phyloP scores from a whole-genome alignment of 2,113 vertebrate genomes.

The Perca flavescens region DNA sequence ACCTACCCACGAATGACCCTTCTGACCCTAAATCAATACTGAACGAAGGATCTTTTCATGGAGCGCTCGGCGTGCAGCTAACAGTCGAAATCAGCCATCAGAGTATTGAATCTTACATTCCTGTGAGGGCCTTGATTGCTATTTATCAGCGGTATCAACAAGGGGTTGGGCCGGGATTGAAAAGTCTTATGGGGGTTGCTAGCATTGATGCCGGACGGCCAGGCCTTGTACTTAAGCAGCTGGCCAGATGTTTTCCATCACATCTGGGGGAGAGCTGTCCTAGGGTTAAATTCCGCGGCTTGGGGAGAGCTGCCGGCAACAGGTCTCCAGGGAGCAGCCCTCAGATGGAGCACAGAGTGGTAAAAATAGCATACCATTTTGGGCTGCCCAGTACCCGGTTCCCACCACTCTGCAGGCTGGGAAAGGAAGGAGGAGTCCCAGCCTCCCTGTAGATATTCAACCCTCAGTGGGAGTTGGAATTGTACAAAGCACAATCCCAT shows the following conservation, averaged over 20 bases:
- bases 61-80: not conserved
- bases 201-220: slow-evolving; percentile 30
- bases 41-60: not conserved
- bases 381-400: slow-evolving; percentile 79
- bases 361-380: slow-evolving; percentile 85
- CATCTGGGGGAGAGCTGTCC: slow-evolving; percentile 81
- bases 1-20: not conserved
- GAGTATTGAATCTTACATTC: slow-evolving; percentile 36
- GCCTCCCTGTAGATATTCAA: slow-evolving; percentile 52
- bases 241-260: slow-evolving; percentile 87
- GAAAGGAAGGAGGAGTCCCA: slow-evolving; percentile 78
- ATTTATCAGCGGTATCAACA: slow-evolving; percentile 46
- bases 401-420: slow-evolving; percentile 85
- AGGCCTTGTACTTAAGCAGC: slow-evolving; percentile 66
- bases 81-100: not conserved
- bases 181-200: slow-evolving; percentile 6
- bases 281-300: slow-evolving; percentile 84
- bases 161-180: not conserved
- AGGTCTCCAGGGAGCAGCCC: slow-evolving; percentile 82
- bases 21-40: not conserved
- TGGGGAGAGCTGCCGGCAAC: slow-evolving; percentile 80
- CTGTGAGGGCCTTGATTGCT: slow-evolving; percentile 10
- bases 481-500: slow-evolving; percentile 16
- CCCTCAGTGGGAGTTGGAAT: slow-evolving; percentile 55
- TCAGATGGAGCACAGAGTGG: slow-evolving; percentile 77